These are phyloP conservation scores for Psephotus haematonotus DNA, from an alignment of 2,113 vertebrate genomes.

Conservation along the genomic window DNA sequence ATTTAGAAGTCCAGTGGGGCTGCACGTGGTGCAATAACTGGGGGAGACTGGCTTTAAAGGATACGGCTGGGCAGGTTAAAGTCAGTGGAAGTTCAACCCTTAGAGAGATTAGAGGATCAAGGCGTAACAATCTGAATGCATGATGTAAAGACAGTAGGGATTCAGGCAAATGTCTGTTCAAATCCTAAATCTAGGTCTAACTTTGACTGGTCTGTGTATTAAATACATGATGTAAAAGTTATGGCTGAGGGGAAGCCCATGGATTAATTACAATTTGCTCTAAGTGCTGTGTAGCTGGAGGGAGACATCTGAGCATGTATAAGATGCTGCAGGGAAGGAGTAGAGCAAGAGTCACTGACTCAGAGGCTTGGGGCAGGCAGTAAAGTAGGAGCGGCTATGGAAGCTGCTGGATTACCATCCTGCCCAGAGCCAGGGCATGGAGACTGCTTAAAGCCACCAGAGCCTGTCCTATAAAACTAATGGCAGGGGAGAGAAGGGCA, in stretches of 20 bases:
- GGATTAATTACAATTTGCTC: neutral
- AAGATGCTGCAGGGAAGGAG: neutral
- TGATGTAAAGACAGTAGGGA: neutral
- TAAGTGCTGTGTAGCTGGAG: neutral
- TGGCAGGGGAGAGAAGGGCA: neutral
- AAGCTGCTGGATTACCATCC: neutral
- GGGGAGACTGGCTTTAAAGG: neutral
- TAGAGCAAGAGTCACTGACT: neutral
- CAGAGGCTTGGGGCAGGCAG: neutral
- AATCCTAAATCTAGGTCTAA: neutral
- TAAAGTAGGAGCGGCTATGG: neutral
- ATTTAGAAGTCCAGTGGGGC: slow-evolving; percentile 32
- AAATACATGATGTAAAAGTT: neutral
- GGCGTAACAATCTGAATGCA: neutral
- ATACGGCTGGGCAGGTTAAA: slow-evolving; percentile 34
- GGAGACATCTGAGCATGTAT: neutral
- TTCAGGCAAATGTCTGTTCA: neutral
- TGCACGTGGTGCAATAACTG: neutral
- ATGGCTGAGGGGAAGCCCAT: neutral
- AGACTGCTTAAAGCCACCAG: neutral
- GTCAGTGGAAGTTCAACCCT: slow-evolving; percentile 1
- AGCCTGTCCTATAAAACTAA: neutral
- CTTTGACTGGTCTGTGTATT: neutral
- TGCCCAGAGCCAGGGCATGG: neutral
- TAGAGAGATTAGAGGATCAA: neutral